Base-by-base conservation (phyloP, 1,140 invertebrate species). In the Phymorhynchus buccinoides region DNA sequence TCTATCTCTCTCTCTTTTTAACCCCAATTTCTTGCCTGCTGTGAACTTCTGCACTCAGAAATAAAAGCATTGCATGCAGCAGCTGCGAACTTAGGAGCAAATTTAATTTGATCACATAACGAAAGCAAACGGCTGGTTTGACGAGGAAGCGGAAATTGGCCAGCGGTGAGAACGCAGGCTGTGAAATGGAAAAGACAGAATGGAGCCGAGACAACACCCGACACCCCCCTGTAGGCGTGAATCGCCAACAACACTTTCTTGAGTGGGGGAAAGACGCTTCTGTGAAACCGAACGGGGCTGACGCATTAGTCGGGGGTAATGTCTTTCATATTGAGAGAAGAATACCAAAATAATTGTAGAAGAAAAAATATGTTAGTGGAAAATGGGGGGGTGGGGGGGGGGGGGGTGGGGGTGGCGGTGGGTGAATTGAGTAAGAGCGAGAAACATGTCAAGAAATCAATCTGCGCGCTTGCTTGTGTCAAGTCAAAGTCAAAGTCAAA, bases 111-210 rank as follows among this genome's bases (percentile, higher is more conserved):
- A 27, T 62, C 56, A 62, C 56, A 62, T 27, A 27, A 4, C 56
- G 56, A 62, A n/a, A n/a, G 44, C 7, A 62, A 62, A 62, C 22
- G 56, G 56, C 56, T 27, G 0, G 18, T n/a, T n/a, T n/a, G n/a
- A 62, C 56, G 56, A 62, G 56, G 56, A 62, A 27, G 56, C 56
- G 56, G 56, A 62, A 62, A 27, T 27, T 27, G 22, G 56, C 56
- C 56, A 62, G 22, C 0, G n/a, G n/a, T n/a, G 56, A 27, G 56
- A 62, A 62, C 56, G 56, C n/a, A 62, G 6, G 12, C 22, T 16
- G 56, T 62, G 56, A 62, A 62, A 62, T 62, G 56, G 56, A 62
- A 62, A 62, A 62, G 56, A 62, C 56, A 27, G 56, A 62, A 62
- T 62, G 56, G 56, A 62, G 56, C 56, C 12, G 56, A 27, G 22